Evolutionary conservation across 1,140 invertebrate species (phyloP), one percentile per base, ranked within the genome.

Genomic region (Drosophila repleta): DNA sequence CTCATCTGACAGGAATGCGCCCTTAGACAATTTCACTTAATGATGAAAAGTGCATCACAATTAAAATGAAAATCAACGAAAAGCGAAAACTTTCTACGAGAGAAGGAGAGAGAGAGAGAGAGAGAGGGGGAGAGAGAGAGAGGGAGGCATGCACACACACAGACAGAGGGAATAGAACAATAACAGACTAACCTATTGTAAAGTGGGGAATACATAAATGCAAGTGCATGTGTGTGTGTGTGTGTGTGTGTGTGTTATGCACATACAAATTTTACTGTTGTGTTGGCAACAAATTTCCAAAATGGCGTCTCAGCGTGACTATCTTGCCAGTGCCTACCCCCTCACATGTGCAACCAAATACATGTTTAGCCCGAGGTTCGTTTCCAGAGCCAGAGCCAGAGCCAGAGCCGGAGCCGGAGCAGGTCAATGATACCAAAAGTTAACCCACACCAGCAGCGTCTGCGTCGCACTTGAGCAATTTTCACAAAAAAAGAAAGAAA

Each of bases 351-450:
- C 48, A 57, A 57, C 55, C 55, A 62, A 49, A 62, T 37, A 52
- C 60, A 55, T 39, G 21, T 60, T 43, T 37, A 60, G 39, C 58
- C n/a, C 39, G 57, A 10, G 32, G 45, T 20, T 18, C 18, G 29
- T 53, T 57, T 61, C 21, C 39, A 49, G 37, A 57, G n/a, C n/a
- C 35, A 37, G 20, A 49, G 52, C 13, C 26, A 29, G 35, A 43
- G 53, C 35, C 46, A 37, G 15, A 29, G 57, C 32, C 48, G 20
- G 55, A 70, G 61, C 29, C 66, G 72, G 75, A 77, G 66, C 83
- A 88, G 83, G 83, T 88, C 83, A 88, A 88, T 88, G 83, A 88
- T 88, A 88, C 83, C 84, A 88, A 88, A 88, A 83, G 83, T 88
- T 88, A 82, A 88, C 84, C 72, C 83, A 85, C 61, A 70, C 76